Evolutionary conservation across 2,113 vertebrate genomes (phyloP), one percentile per base, ranked within the genome.

Genomic region (Hydropotes inermis): DNA sequence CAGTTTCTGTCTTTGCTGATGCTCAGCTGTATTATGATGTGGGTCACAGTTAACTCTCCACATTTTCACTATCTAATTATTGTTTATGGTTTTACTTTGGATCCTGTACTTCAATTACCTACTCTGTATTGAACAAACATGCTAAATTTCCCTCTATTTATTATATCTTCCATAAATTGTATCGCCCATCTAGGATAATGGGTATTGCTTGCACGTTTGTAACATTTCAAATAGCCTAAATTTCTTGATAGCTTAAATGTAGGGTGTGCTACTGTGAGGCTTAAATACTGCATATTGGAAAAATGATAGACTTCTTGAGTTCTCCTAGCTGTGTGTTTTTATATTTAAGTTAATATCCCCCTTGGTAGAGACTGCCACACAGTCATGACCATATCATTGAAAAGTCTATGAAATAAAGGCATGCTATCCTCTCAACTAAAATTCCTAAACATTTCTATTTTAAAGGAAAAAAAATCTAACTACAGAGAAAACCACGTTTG

Each of bases 51-150:
- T 96, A 98, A 98, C 95, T 96, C 74, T 95, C 83, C 89, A 97
- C 96, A 90, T 98, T 97, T 93, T 94, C 97, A 94, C 96, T 97
- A 97, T 97, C 98, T 98, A 98, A 98, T 98, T 98, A 97, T 98
- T 98, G 98, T 98, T 98, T 98, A 98, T 97, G 89, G 94, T 95
- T 98, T 98, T 96, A 90, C 84, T 98, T 98, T 97, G 89, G 87
- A 97, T 98, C 93, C 95, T 96, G 83, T 96, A 96, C 97, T 98
- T 97, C 97, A 98, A 98, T 98, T 97, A 97, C 96, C 97, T 98
- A 88, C 91, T 96, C 93, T 95, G 0, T 97, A 98, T 98, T 98
- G 97, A 97, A 97, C 96, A 97, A 98, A 98, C 97, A 98, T 95
- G 93, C 97, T 96, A 97, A 97, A 97, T 98, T 96, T 96, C 95